phyloP scores from a whole-genome alignment of 2,797 vertebrate species.

The Brotogeris chrysoptera region DNA sequence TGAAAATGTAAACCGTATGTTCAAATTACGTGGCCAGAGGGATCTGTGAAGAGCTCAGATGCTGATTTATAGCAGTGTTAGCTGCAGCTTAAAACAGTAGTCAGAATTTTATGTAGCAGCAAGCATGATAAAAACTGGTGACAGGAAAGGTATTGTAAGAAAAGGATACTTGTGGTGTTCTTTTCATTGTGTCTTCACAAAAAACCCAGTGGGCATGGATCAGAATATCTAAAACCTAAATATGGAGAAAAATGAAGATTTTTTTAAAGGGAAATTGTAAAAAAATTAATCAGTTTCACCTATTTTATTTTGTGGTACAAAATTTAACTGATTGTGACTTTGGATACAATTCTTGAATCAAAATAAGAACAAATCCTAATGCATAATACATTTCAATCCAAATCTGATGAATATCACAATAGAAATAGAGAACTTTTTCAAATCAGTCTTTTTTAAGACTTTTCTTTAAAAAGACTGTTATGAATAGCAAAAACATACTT shows the following conservation, averaged over 20 bases:
- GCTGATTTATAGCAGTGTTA: background rate
- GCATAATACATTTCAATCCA: background rate
- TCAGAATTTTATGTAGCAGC: background rate
- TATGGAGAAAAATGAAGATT: fast-evolving
- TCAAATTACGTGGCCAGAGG: background rate
- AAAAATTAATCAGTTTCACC: background rate
- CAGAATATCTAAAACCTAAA: background rate
- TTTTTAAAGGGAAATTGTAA: background rate
- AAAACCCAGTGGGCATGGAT: background rate
- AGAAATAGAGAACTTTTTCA: background rate
- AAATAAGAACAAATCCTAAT: background rate
- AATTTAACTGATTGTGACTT: background rate
- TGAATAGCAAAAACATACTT: background rate
- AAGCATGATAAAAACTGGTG: background rate
- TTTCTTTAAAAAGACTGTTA: background rate
- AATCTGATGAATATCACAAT: background rate
- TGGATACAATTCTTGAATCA: background rate
- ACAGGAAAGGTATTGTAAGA: background rate
- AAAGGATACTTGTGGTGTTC: background rate
- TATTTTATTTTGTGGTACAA: background rate
- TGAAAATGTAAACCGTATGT: background rate
- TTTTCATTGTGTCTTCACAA: background rate
- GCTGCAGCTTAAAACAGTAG: background rate
- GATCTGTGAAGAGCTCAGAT: background rate
- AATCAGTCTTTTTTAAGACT: background rate